Evolutionary conservation across 2,888 invertebrate genomes (phyloP).

Genomic region (Altica lythri): DNA sequence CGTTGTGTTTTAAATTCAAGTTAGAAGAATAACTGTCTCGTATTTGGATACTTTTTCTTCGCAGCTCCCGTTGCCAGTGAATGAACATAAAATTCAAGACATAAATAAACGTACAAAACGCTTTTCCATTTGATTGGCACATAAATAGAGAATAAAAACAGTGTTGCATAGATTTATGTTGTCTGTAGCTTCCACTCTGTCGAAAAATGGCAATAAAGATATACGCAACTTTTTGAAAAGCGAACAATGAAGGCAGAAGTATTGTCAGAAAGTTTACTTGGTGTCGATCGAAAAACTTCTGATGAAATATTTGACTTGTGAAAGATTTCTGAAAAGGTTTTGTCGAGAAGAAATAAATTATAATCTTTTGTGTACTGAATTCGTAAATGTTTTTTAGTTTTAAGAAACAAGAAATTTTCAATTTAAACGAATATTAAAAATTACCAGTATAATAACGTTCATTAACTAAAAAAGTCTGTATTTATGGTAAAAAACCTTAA

Average conservation of each 20-base stretch:
- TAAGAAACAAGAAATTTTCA: too few species aligned
- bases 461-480: too few species aligned
- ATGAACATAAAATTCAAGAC: too few species aligned
- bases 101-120: too few species aligned
- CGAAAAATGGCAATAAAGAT: constrained; percentile 2
- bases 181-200: not conserved
- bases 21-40: too few species aligned
- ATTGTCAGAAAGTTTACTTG: constrained; percentile 16
- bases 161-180: not conserved
- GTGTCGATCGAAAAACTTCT: constrained; percentile 19
- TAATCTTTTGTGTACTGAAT: constrained; percentile 2
- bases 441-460: too few species aligned
- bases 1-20: too few species aligned
- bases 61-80: too few species aligned
- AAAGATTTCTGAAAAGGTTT: constrained; percentile 10
- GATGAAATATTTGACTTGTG: constrained; percentile 22
- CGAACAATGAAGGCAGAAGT: constrained; percentile 7
- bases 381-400: constrained; percentile 1
- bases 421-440: too few species aligned
- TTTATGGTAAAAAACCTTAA: too few species aligned
- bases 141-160: not conserved
- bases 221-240: constrained; percentile 5
- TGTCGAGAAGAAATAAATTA: constrained; percentile 1
- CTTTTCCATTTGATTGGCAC: not conserved
- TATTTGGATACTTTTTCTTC: too few species aligned